Percentiles rank a stretch among this genome's conserved stretches.
These are phyloP conservation scores for Xenentodon cancila DNA, from an alignment of 2,797 vertebrate genomes.

Conservation along the genomic window DNA sequence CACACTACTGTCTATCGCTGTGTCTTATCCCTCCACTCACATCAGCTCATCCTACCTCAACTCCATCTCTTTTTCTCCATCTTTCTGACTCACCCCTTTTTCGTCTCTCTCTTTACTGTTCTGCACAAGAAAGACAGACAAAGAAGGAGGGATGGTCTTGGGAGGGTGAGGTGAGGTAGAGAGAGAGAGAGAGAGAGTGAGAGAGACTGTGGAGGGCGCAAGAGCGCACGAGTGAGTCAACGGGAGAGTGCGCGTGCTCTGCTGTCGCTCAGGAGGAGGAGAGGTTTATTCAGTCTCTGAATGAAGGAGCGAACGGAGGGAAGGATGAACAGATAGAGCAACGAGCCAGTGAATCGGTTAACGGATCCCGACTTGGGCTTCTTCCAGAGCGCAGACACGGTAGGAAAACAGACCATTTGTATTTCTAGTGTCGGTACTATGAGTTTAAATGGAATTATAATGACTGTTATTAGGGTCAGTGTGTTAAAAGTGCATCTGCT, in stretches of 20 bases:
- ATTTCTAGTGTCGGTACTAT: too few species aligned
- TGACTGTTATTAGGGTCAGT: too few species aligned
- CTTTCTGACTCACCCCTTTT: slow-evolving; percentile 1
- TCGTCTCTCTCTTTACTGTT: slow-evolving; percentile 14
- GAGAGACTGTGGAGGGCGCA: slow-evolving; percentile 19
- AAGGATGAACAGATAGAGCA: slow-evolving; percentile 52
- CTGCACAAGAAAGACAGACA: slow-evolving; percentile 5
- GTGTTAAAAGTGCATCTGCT: too few species aligned
- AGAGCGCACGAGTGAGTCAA: slow-evolving; percentile 21
- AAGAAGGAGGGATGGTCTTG: background rate
- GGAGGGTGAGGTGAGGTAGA: slow-evolving; percentile 1
- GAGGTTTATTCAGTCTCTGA: slow-evolving; percentile 57
- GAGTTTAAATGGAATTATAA: background rate
- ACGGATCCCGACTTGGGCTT: slow-evolving; percentile 49
- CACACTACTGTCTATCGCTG: background rate
- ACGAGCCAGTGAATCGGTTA: slow-evolving; percentile 61
- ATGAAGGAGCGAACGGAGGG: slow-evolving; percentile 52
- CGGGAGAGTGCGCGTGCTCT: slow-evolving; percentile 52
- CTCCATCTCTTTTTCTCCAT: slow-evolving; percentile 3
- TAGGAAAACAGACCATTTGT: slow-evolving; percentile 20
- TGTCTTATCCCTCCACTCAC: too few species aligned
- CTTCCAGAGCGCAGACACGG: slow-evolving; percentile 39
- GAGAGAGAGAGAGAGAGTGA: slow-evolving; percentile 17
- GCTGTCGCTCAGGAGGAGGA: slow-evolving; percentile 37
- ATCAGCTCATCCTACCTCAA: too few species aligned